Evolutionary conservation across 2,888 invertebrate genomes (phyloP), one percentile per base, ranked within the genome.

Genomic region (Tortrix viridana): DNA sequence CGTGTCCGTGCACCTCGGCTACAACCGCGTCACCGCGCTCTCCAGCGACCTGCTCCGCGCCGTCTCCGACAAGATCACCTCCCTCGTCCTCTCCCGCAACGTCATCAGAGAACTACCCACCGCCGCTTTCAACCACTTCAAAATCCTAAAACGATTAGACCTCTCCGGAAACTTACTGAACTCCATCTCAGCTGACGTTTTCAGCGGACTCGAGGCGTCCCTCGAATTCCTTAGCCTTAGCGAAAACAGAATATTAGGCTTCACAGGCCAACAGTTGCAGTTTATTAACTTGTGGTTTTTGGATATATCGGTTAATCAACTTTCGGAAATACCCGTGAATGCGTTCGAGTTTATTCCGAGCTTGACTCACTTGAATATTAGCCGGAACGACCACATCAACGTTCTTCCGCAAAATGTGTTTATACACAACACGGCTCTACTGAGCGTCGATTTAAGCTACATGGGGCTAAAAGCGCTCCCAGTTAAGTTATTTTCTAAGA

Each of bases 81-180:
- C 94, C 2, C 87, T 98, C 59, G 95, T 96, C 0, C 88, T 98
- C 32, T 95, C 97, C 0, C 94, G 96, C 67, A 98, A 98, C 83
- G 95, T 98, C 2, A 96, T 98, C 41, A 93, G 97, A 54, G 97
- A 98, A 88, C 91, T 98, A 63, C 97, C 97, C 0, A 82, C 95
- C 0, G 95, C 94, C 22, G 95, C 97, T 1, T 97, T 98, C 79
- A 94, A 95, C 74, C 95, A 95, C 80, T 97, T 97, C 79, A 94
- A 95, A 79, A 94, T 94, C 68, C 88, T 97, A 52, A 89, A 93
- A 66, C 93, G 94, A 70, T 91, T 98, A 68, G 96, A 97, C 78
- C 88, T 98, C 37, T 95, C 96, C 22, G 96, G 97, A 23, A 97
- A 97, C 79, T 94, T 96, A 63, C 84, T 97, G 55, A 94, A 95